Evolutionary conservation across 2,888 invertebrate species (phyloP), one percentile per base, ranked within the genome.

Genomic region (Carabus problematicus): DNA sequence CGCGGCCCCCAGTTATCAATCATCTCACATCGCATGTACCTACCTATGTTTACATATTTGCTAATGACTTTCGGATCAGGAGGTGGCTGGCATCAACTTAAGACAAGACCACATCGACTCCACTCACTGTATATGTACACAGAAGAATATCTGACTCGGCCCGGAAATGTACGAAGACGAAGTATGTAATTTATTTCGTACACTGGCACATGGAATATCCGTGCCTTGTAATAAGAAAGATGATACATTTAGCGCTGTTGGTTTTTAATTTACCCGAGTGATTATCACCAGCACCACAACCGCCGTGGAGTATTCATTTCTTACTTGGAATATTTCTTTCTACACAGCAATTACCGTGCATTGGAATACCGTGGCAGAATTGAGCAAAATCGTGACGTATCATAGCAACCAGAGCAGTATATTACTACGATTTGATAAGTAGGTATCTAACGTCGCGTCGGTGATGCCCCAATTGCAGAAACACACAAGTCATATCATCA

Each of bases 191-290:
- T 67, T 54, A 59, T 67, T 40, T 59, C 40, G 12, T 41, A 14
- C 41, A 16, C 18, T 42, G 14, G 11, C 19, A 39, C 39, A 7
- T 9, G 16, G 64, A 55, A 52, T 63, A 40, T 52, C 18, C 40
- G 49, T 49, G 58, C 12, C 58, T 49, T 66, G 59, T 56, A 66
- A 54, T 67, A 67, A 67, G 67, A 67, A 67, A 67, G 67, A 67
- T 67, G 67, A 67, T 67, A 67, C 60, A 67, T 67, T 67, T 54
- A 67, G 54, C 60, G 29, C 52, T 67, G 67, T 67, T 67, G 67
- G 67, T 67, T 67, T 67, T 67, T 67, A 67, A 67, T 67, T 67
- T 67, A 60, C 52, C 54, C 60, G 67, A 67, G 67, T 67, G 67
- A 67, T 67, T 60, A 67, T 67, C 52, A 67, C 67, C 49, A n/a